These are phyloP conservation scores for Isaurus tuberculatus DNA, from an alignment of 92 coral and sea anemone genomes.

Conservation along the genomic window DNA sequence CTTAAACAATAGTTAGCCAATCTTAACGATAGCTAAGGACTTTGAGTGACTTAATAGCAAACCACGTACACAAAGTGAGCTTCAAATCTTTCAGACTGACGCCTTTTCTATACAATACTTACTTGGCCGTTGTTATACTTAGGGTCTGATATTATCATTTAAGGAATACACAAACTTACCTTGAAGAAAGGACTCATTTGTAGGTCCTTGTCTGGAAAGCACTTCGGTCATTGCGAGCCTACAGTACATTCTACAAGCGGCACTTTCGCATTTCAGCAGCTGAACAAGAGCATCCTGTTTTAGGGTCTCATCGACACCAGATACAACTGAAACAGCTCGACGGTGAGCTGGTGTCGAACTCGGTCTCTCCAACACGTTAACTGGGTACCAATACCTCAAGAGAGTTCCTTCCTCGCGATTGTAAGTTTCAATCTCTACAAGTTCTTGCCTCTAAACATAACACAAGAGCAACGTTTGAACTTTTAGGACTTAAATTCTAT, in stretches of 20 bases:
- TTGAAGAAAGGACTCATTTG: constrained; percentile 23
- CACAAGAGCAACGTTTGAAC: not conserved
- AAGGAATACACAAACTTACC: not conserved
- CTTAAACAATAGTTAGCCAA: too few species aligned
- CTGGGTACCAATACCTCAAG: constrained; percentile 96
- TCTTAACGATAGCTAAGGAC: too few species aligned
- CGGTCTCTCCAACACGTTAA: constrained; percentile 80
- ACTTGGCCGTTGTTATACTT: too few species aligned
- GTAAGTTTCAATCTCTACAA: constrained; percentile 89
- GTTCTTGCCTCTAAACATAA: constrained; percentile 62
- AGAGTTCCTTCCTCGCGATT: constrained; percentile 95
- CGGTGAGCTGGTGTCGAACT: constrained; percentile 67
- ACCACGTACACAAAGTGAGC: too few species aligned
- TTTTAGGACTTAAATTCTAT: not conserved
- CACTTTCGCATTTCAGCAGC: constrained; percentile 78
- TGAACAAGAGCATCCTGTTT: constrained; percentile 74
- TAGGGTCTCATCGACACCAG: constrained; percentile 73
- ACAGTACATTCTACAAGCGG: constrained; percentile 78
- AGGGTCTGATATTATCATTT: too few species aligned
- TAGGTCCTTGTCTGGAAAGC: constrained; percentile 40
- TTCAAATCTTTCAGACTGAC: too few species aligned
- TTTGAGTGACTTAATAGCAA: too few species aligned
- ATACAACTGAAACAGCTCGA: constrained; percentile 80
- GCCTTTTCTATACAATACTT: too few species aligned
- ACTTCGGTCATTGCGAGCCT: constrained; percentile 73